Base-by-base conservation (phyloP, 2,797 vertebrate species). In the Esox lucius region DNA sequence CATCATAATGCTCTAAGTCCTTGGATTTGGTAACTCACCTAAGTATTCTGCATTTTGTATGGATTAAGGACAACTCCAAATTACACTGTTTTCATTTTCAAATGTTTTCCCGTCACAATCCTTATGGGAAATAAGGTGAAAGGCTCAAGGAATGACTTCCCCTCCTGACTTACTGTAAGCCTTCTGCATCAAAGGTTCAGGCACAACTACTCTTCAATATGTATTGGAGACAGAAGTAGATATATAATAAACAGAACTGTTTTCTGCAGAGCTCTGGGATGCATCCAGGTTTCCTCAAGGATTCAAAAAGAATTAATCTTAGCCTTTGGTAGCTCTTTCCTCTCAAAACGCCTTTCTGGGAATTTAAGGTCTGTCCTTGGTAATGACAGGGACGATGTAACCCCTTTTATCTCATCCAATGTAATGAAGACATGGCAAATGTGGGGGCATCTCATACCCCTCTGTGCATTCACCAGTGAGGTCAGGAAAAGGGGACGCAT, bases 401-500 rank as follows among this genome's bases (percentile, higher is more conserved):
- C 1, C 56, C 56, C 8, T 4, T 24, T 22, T 61, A 11, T 5
- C 9, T 61, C 22, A 22, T 22, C 56, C 22, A 24, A 61, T 61
- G 56, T 61, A 24, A 13, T n/a, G 56, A 8, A 65, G 28, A 15
- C 24, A 65, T 6, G 5, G 16, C 61, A 15, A 24, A 31, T 64
- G 66, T 66, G 31, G 2, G 33, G 61, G 39, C 61, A 12, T 53
- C 48, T 71, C 48, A 33, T 31, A 33, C 69, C 28, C 19, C 49
- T 33, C 24, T 71, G 48, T 71, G 69, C 56, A 56, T 56, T 70
- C 53, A 49, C 51, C 49, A 71, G 49, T 53, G 68, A 16, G 70
- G 24, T 70, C 68, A 26, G 22, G 31, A 62, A 15, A 65, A 61
- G 56, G 56, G 56, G 22, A 61, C 56, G 16, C 53, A 5, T 13